Evolutionary conservation across 1,140 invertebrate species (phyloP), one percentile per base, ranked within the genome.

Genomic region (Meteorus sp.): DNA sequence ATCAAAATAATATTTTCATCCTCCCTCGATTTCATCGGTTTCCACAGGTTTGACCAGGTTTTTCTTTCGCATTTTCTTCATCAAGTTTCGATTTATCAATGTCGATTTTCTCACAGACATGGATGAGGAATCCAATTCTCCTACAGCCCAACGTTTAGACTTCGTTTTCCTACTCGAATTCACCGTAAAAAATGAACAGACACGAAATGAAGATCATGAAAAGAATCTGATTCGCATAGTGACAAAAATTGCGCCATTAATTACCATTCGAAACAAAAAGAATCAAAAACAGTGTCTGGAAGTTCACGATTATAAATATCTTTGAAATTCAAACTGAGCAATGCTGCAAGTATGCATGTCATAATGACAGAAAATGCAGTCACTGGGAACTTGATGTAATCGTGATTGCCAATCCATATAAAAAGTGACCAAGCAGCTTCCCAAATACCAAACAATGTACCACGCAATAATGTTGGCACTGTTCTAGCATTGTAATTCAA

Each of bases 401-500:
- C 47, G 22, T 61, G 57, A 54, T 59, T 61, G 9, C 63, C 63
- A 2, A 43, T 23, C 63, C 63, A 65, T 0, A 59, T 54, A 31
- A 62, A 62, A 3, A 59, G 9, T 1, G 54, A 56, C 63, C 63
- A 65, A 31, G 41, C 53, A 8, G 52, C 41, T 17, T 23, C 51
- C 20, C 54, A 65, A 27, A 65, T 62, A 23, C 63, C 63, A 17
- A 13, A 48, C 1, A 60, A 45, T 1, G 45, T 65, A 22, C 63
- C 63, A 7, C 63, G 41, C 25, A 65, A 22, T 39, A 61, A 37
- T 2, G 63, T 65, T n/a, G 63, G 63, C 4, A 65, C 50, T 9
- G 60, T 65, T 44, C 63, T 50, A 0, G 43, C 43, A 33, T 61
- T 61, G 23, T 65, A 65, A 48, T 65, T 65, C 2, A 65, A 35